Conservation (phyloP, 1,140 invertebrate genomes). For the Charaxes varanes region DNA sequence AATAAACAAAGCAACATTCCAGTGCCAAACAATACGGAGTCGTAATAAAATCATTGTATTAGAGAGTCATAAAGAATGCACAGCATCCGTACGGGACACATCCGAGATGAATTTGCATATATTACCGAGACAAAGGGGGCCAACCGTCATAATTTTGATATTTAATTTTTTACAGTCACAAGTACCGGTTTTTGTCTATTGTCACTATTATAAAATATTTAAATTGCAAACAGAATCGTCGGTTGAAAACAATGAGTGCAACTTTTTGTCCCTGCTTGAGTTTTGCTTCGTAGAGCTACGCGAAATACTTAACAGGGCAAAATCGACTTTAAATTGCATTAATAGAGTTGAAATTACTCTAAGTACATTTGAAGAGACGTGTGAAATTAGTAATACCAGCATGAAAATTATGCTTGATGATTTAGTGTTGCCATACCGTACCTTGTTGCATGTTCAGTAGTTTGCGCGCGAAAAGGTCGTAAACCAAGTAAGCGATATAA, state of each 20-base stretch:
- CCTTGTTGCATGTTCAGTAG: constrained; percentile 1
- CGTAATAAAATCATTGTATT: constrained; percentile 16
- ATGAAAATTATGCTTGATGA: constrained; percentile 38
- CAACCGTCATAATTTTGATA: constrained; percentile 67
- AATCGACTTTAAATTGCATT: constrained; percentile 3
- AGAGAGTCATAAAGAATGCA: constrained; percentile 9
- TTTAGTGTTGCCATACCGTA: constrained; percentile 18
- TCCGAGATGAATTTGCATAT: constrained; percentile 50
- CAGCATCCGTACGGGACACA: constrained; percentile 25
- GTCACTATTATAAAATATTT: constrained; percentile 67
- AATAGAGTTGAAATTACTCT: constrained; percentile 9
- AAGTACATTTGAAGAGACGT: constrained; percentile 7
- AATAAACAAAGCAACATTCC: too few relatives aligned
- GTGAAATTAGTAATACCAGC: constrained; percentile 51
- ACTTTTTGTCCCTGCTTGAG: constrained; percentile 26
- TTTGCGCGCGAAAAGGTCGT: not conserved
- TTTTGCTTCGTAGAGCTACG: not conserved
- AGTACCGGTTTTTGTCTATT: constrained; percentile 69
- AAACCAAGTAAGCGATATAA: too few relatives aligned
- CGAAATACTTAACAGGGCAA: too few relatives aligned
- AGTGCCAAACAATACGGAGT: constrained; percentile 4
- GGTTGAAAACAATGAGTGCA: constrained; percentile 56
- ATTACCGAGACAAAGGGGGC: constrained; percentile 51
- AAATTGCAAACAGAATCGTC: constrained; percentile 66
- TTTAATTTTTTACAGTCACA: constrained; percentile 70